Base-by-base conservation (phyloP, 2,797 vertebrate species). In the Oryzias dopingdopingensis region DNA sequence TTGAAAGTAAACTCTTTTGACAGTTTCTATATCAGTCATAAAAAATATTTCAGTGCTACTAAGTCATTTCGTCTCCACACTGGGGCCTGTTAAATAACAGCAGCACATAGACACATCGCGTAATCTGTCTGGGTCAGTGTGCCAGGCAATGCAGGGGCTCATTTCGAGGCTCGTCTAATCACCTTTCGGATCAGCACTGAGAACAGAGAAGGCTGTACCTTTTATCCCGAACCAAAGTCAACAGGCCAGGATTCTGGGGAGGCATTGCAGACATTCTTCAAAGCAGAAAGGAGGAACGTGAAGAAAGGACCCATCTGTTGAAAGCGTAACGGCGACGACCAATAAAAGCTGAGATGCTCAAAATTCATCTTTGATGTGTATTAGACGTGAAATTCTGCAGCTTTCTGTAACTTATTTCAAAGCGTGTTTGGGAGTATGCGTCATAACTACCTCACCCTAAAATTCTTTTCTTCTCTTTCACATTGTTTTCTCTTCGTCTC, bases 211-310 rank as follows among this genome's bases (percentile, higher is more conserved):
- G 83, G 81, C 77, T 76, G 62, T 67, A 88, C 80, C 87, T 93
- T 93, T 92, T 83, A 92, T 91, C 90, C 81, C 81, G 81, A 87
- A 90, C 88, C 89, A 92, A 93, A 92, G 88, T 89, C 90, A 93
- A 92, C 90, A 92, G 87, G 80, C 64, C 64, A 61, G 80, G 82
- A 90, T 89, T 92, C 87, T 86, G 84, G 79, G 65, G 83, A 90
- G 82, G 81, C 85, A 92, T 91, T 92, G 85, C 89, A 86, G 81
- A 90, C 88, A 92, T 92, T 93, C 90, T 91, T 92, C 76, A 90
- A 88, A 83, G 80, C 62, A 82, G 68, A 85, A 85, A 73, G 71
- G 70, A 77, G 62, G 58, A 52, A 46, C 42, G 72, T 60, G 70
- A 77, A 81, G 79, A 76, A 67, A 58, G 22, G 43, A 74, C 65